These are phyloP conservation scores for Xestia ashworthii DNA, from an alignment of 2,888 invertebrate species.

Conservation along the genomic window DNA sequence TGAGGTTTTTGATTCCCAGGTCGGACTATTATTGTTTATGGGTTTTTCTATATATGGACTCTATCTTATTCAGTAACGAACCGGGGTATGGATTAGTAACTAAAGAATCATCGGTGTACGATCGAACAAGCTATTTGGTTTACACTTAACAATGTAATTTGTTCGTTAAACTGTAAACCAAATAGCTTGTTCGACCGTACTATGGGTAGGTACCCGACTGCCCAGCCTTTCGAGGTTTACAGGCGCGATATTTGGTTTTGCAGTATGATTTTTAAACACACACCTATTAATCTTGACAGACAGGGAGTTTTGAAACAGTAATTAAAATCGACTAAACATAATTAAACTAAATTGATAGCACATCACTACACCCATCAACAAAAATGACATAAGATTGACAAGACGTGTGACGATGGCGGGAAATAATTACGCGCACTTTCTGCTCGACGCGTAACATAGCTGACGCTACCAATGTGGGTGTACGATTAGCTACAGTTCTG, in stretches of 20 bases:
- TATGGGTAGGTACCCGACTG: not conserved
- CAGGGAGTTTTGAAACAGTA: not conserved
- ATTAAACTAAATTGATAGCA: not conserved
- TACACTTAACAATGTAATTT: too few species aligned
- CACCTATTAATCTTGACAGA: not conserved
- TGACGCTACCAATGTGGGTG: too few species aligned
- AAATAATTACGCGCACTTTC: not conserved
- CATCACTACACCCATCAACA: not conserved
- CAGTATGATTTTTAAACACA: not conserved
- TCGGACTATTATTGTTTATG: not conserved
- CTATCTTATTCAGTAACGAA: not conserved
- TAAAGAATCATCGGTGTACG: not conserved
- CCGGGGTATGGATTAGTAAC: not conserved
- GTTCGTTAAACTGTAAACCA: too few species aligned
- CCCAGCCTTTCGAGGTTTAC: too few species aligned
- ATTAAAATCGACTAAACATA: conserved; percentile 9
- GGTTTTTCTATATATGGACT: not conserved
- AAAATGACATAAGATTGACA: not conserved
- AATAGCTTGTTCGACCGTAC: too few species aligned
- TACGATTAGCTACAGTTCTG: too few species aligned
- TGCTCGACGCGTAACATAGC: not conserved
- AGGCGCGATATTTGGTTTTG: not conserved
- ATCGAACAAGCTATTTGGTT: too few species aligned
- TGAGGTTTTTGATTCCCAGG: not conserved
- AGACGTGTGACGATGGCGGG: conserved; percentile 4